Base-by-base conservation (phyloP, 2,888 invertebrate species). In the Rhyacophila evoluta region DNA sequence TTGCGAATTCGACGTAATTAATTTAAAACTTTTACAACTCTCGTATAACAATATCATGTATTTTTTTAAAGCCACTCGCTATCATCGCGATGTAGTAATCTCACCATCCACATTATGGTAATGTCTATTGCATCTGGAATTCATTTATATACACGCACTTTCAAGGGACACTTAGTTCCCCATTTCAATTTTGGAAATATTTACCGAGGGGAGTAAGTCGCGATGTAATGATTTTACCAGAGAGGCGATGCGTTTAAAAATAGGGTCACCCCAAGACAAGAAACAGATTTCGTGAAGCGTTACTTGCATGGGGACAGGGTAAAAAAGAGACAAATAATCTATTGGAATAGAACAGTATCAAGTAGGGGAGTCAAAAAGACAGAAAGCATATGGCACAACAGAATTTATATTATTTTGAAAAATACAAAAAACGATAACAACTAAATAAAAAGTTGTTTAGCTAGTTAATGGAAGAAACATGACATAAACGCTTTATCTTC, bases 221-320 rank as follows among this genome's bases (percentile, higher is more conserved):
- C 3, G 1, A 55, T 33, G n/a, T 55, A 55, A 55, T 55, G 55
- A 55, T 55, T 55, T 10, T 2, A 55, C 8, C 55, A 55, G 55
- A 19, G 55, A 55, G 55, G 55, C 55, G 55, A 55, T 55, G 19
- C 15, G 55, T 55, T 55, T 55, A 55, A 55, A 55, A 55, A 55
- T 55, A 55, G 55, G 55, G 55, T 55, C 55, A 55, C 55, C 55
- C 55, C 55, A 25, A 55, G 55, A 55, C 10, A 55, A 55, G 55
- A 55, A 55, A 55, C 55, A 55, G 55, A 55, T 55, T 55, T 25
- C 19, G 55, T 55, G 55, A 19, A 55, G 19, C 55, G 55, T 19
- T n/a, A n/a, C n/a, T n/a, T 55, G 55, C 55, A 55, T 19, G 8
- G 19, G 55, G 55, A 55, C 55, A 55, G 55, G 55, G 55, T 55